Percentiles rank a stretch among this genome's conserved stretches.
phyloP scores from a whole-genome alignment of 2,888 invertebrate genomes.

The Pterobdella sp. region DNA sequence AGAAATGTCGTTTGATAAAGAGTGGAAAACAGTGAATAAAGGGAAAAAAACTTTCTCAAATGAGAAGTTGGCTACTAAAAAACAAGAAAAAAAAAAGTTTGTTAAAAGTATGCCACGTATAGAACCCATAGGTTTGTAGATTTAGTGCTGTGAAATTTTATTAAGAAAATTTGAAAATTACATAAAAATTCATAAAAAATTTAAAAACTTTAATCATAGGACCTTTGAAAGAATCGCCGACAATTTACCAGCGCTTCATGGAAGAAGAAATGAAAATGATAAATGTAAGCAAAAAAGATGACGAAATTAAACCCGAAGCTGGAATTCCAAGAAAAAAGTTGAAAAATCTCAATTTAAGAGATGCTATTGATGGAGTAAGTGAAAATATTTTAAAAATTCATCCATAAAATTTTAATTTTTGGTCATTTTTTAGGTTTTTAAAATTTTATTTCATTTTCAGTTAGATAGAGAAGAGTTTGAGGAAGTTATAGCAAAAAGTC shows the following conservation, averaged over 20 bases:
- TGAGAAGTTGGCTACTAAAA: background rate
- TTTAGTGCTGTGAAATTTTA: background rate
- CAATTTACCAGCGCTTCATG: slow-evolving; percentile 48
- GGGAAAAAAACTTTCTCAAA: background rate
- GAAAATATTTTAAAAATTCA: background rate
- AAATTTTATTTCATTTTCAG: slow-evolving; percentile 39
- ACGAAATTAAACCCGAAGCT: slow-evolving; percentile 31
- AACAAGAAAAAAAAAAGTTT: background rate
- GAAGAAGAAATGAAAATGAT: slow-evolving; percentile 36
- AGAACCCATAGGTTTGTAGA: background rate
- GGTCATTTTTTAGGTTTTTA: background rate
- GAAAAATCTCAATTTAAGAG: slow-evolving; percentile 38
- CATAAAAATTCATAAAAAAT: background rate
- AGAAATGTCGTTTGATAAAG: background rate
- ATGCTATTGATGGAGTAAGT: slow-evolving; percentile 40
- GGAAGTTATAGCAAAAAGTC: slow-evolving; percentile 43
- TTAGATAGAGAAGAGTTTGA: slow-evolving; percentile 45
- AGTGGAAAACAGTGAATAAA: slow-evolving; percentile 7
- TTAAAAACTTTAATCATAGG: slow-evolving; percentile 38
- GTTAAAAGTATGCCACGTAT: slow-evolving; percentile 9
- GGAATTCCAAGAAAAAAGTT: slow-evolving; percentile 35
- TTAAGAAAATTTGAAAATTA: background rate
- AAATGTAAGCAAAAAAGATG: slow-evolving; percentile 24
- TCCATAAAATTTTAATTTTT: background rate
- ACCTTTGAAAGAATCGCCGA: slow-evolving; percentile 46